phyloP scores from a whole-genome alignment of 1,140 invertebrate species.

The Thrips palmi region DNA sequence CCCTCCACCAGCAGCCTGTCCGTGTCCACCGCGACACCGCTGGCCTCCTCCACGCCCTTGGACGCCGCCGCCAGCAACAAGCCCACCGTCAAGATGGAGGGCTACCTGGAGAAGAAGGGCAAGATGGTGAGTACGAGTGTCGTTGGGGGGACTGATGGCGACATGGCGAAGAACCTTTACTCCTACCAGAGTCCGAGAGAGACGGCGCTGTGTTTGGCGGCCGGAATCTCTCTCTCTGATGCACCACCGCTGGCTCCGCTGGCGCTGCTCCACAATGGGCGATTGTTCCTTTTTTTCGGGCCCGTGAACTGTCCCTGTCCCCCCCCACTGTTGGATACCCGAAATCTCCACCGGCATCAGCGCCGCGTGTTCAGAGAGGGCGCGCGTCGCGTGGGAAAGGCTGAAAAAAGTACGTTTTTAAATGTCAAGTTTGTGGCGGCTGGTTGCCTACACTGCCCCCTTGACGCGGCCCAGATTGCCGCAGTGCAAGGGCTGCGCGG shows the following conservation, averaged over 20 bases:
- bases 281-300: neutral
- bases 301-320: too few relatives aligned
- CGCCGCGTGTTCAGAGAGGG: too few relatives aligned
- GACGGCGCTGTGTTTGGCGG: neutral
- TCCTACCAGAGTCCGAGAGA: neutral
- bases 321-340: too few relatives aligned
- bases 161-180: neutral
- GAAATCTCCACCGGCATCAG: too few relatives aligned
- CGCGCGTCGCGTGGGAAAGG: too few relatives aligned
- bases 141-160: neutral
- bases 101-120: conserved; percentile 27
- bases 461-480: too few relatives aligned
- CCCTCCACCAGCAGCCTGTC: too few relatives aligned
- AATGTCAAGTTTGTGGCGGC: too few relatives aligned
- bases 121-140: conserved; percentile 23
- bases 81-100: conserved; percentile 23
- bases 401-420: too few relatives aligned
- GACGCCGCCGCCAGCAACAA: neutral
- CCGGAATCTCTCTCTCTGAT: neutral
- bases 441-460: too few relatives aligned
- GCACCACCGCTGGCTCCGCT: neutral
- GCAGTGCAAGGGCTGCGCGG: too few relatives aligned
- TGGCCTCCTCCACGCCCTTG: neutral
- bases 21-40: too few relatives aligned
- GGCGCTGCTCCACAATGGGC: neutral